phyloP scores from a whole-genome alignment of 2,113 vertebrate genomes.

The Platysteira castanea region DNA sequence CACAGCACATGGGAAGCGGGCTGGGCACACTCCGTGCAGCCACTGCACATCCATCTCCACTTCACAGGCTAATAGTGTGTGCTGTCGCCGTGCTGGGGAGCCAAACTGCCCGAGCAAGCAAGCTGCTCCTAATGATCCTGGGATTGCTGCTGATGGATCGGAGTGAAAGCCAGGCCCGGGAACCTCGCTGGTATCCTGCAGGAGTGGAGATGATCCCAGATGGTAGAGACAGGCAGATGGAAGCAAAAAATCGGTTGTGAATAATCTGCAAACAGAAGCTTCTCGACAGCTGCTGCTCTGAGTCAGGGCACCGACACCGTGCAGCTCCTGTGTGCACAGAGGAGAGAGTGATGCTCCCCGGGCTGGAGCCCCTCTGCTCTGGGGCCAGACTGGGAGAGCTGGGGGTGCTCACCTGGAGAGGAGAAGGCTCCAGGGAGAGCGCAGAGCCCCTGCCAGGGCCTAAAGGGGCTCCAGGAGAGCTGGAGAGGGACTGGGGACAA shows the following conservation, averaged over 20 bases:
- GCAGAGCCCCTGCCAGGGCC: neutral
- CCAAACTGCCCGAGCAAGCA: neutral
- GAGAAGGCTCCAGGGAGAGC: neutral
- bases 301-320: neutral
- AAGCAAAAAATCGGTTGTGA: neutral
- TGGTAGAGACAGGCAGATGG: neutral
- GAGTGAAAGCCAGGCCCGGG: neutral
- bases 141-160: neutral
- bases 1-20: neutral
- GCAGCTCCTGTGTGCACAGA: neutral
- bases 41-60: neutral
- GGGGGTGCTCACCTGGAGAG: neutral
- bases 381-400: neutral
- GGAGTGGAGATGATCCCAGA: neutral
- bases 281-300: neutral
- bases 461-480: neutral
- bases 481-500: neutral
- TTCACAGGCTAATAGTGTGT: neutral
- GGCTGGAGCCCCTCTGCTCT: neutral
- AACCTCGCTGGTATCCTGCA: neutral
- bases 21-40: neutral
- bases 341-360: neutral
- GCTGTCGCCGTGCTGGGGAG: neutral
- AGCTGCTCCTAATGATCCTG: neutral
- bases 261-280: neutral